Conservation (phyloP, 2,113 vertebrate species). For the Maccullochella peelii region DNA sequence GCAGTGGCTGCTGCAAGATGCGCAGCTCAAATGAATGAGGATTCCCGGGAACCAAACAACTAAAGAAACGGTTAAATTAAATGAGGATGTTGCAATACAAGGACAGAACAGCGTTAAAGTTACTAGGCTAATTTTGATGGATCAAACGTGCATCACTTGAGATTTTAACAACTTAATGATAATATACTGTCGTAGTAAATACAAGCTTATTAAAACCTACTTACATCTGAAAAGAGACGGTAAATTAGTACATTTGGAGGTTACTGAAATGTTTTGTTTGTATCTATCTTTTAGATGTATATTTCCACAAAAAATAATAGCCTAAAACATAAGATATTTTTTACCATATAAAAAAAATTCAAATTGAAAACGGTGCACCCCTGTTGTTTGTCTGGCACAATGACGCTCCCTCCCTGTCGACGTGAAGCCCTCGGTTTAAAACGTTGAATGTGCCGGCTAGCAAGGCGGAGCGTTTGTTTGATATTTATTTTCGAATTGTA, state of each 20-base stretch:
- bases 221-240: neutral
- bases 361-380: slow-evolving; percentile 61
- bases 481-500: neutral
- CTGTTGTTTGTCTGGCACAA: slow-evolving; percentile 44
- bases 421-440: slow-evolving; percentile 22
- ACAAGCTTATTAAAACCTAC: neutral
- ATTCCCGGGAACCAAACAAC: neutral
- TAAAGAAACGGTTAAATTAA: neutral
- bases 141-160: neutral
- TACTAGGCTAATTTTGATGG: neutral
- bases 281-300: neutral
- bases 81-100: neutral
- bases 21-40: neutral
- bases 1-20: neutral
- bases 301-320: neutral
- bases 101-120: neutral
- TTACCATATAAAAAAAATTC: slow-evolving; percentile 22
- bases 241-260: neutral
- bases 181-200: neutral
- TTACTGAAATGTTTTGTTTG: neutral
- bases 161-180: rapidly evolving
- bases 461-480: neutral
- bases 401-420: slow-evolving; percentile 11
- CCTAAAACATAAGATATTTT: neutral
- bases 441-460: rapidly evolving